A percentile compares a stretch with the other conserved stretches of the same genome.
Conservation (phyloP, 2,797 vertebrate genomes). For the Forpus xanthops region DNA sequence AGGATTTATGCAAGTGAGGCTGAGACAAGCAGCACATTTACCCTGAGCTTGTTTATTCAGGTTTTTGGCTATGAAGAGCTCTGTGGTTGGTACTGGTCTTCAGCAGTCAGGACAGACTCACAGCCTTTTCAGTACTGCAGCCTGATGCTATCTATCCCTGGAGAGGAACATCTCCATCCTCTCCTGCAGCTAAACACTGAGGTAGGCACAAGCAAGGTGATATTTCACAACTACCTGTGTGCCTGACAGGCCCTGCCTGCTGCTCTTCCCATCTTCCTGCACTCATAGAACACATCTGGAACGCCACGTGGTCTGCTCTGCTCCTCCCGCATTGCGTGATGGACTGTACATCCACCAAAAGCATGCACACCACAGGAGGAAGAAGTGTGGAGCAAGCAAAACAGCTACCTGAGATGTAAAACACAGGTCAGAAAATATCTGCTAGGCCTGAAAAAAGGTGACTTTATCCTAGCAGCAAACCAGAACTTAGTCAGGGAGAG, state of each 20-base stretch:
- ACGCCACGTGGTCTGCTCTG: fast-evolving
- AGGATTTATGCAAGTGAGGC: neutral
- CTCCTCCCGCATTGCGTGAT: neutral
- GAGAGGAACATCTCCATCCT: neutral
- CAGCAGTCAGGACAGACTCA: neutral
- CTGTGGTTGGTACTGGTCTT: neutral
- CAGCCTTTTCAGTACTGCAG: neutral
- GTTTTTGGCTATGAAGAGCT: neutral
- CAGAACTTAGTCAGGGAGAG: neutral
- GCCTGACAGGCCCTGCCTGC: neutral
- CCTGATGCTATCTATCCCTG: neutral
- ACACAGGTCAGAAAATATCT: neutral
- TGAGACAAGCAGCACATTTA: neutral
- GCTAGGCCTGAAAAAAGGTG: neutral
- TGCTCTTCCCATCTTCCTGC: neutral
- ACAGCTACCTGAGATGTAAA: neutral
- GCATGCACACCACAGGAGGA: neutral
- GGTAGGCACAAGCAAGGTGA: fast-evolving
- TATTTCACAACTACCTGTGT: neutral
- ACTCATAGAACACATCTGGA: neutral
- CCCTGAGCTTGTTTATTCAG: neutral
- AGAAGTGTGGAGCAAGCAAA: neutral
- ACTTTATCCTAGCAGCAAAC: neutral
- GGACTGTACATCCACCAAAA: neutral
- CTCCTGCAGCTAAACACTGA: neutral